phyloP scores from a whole-genome alignment of 1,140 invertebrate genomes.

The Eulimnadia texana region DNA sequence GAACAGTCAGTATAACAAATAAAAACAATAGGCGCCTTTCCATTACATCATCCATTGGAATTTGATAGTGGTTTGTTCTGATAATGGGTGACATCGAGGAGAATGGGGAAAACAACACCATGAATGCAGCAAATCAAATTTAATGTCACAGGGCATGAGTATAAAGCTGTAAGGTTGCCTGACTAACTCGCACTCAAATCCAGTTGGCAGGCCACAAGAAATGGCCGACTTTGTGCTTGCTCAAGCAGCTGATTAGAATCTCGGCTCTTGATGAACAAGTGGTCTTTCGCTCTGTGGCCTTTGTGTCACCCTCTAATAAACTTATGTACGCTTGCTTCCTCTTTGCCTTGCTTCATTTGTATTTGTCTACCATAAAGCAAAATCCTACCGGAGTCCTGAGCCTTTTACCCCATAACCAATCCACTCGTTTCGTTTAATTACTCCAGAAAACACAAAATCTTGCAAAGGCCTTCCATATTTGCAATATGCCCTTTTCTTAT shows the following conservation, averaged over 20 bases:
- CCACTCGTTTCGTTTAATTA: too few species aligned
- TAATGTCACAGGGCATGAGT: neutral
- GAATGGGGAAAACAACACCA: neutral
- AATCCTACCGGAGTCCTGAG: neutral
- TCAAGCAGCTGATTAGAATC: neutral
- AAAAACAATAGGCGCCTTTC: too few species aligned
- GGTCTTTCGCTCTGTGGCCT: neutral
- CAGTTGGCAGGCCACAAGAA: neutral
- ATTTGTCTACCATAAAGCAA: neutral
- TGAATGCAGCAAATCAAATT: neutral
- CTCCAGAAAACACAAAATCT: too few species aligned
- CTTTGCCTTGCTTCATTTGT: neutral
- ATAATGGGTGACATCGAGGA: too few species aligned
- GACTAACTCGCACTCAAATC: neutral
- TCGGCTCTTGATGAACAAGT: neutral
- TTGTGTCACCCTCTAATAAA: neutral
- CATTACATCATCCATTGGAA: too few species aligned
- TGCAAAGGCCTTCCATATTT: too few species aligned
- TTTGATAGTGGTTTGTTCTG: too few species aligned
- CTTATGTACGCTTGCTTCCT: neutral
- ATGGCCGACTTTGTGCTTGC: neutral
- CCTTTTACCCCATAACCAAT: too few species aligned
- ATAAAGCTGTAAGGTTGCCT: neutral
- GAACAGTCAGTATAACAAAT: too few species aligned
- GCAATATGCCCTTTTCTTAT: too few species aligned